Base-by-base conservation (phyloP, 2,797 vertebrate genomes). In the Poeciliopsis gracilis region DNA sequence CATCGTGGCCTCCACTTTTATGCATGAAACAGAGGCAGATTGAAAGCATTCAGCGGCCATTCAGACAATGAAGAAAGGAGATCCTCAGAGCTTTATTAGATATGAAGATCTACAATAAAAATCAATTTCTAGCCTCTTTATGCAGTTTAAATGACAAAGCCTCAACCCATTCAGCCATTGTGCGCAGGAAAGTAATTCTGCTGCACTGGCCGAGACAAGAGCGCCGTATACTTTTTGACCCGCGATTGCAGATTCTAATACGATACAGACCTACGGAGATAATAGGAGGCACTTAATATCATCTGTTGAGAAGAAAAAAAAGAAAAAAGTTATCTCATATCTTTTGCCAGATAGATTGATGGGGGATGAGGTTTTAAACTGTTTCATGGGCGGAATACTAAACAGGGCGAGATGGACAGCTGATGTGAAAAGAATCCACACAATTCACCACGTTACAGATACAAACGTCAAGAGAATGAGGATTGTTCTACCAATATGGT, bases 51-150 rank as follows among this genome's bases (percentile, higher is more conserved):
- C 98, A 97, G 95, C 93, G 96, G 96, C 97, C 97, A 98, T 99
- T 99, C 97, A 99, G 97, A 97, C 95, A 92, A 96, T 96, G 96
- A 98, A 99, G 97, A 99, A 99, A 98, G 96, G 97, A 97, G 97
- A 97, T 97, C 98, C 97, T 99, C 97, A 96, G 97, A 99, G 98
- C 97, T 99, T 99, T 99, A 99, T 99, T 99, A 99, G 97, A 99
- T 99, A 99, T 99, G 98, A 99, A 99, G 98, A 99, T 99, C 97
- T 97, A 99, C 98, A 99, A 99, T 99, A 98, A 99, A 99, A 99
- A 99, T 99, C 98, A 98, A 99, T 99, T 99, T 99, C 98, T 98
- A 97, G 96, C 96, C 98, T 99, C 98, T 99, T 99, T 99, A 99
- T 99, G 98, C 97, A 98, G 97, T 99, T 99, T 99, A 99, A 99